Conservation (phyloP, 2,888 invertebrate genomes). For the Cotesia congregata region DNA sequence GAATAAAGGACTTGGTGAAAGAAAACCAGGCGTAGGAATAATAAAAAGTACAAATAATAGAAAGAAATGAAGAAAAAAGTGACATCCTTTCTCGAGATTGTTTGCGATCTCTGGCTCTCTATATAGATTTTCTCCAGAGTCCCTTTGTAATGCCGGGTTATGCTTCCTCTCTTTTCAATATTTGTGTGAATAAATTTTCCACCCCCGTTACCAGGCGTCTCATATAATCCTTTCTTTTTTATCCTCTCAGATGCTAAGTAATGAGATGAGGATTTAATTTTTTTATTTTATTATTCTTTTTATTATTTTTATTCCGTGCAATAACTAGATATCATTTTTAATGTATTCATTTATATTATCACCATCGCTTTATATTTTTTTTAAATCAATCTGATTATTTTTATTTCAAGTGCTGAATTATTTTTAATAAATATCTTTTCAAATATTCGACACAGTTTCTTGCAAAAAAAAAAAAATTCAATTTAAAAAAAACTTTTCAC, state of each 20-base stretch:
- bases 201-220: neutral
- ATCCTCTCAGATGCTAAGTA: neutral
- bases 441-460: too few relatives aligned
- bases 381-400: too few relatives aligned
- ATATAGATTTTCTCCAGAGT: neutral
- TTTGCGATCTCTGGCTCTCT: slow-evolving; percentile 1
- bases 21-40: neutral
- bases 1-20: neutral
- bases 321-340: neutral
- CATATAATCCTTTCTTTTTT: neutral
- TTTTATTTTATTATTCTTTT: neutral
- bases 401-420: too few relatives aligned
- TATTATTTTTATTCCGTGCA: neutral
- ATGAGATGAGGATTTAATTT: neutral
- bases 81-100: slow-evolving; percentile 1
- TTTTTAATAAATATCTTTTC: too few relatives aligned
- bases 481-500: too few relatives aligned
- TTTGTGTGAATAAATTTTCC: neutral
- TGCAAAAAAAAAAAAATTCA: too few relatives aligned
- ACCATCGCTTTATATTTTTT: too few relatives aligned
- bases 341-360: too few relatives aligned
- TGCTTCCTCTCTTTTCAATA: neutral
- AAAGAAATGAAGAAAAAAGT: neutral
- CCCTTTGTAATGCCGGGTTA: neutral
- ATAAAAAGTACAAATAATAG: neutral